phyloP scores from a whole-genome alignment of 2,113 vertebrate species.

The Puffinus mauretanicus region DNA sequence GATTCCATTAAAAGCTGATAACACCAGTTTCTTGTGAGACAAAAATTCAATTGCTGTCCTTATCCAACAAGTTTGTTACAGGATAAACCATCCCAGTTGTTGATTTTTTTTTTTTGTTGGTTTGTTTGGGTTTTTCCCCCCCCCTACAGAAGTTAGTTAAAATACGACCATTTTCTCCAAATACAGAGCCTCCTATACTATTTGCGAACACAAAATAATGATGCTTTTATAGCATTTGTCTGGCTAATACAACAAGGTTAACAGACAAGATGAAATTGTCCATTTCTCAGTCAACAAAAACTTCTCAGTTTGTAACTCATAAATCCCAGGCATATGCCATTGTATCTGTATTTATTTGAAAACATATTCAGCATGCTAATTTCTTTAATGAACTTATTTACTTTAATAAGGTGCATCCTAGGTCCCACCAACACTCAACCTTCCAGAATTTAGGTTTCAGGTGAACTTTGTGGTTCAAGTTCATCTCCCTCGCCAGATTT shows the following conservation, averaged over 20 bases:
- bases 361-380: neutral
- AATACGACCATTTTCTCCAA: neutral
- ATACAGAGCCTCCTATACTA: neutral
- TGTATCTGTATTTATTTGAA: neutral
- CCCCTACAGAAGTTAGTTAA: neutral
- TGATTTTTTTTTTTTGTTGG: too few relatives aligned
- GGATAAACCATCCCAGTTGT: neutral
- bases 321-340: neutral
- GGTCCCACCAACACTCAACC: neutral
- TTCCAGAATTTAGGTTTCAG: neutral
- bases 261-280: neutral
- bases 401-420: neutral
- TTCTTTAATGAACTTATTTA: neutral
- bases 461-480: neutral
- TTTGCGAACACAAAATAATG: neutral
- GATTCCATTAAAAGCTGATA: neutral
- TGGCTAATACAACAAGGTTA: neutral
- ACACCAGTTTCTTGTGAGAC: neutral
- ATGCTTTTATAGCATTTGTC: neutral
- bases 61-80: neutral
- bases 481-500: neutral
- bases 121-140: neutral
- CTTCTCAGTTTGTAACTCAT: neutral
- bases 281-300: neutral
- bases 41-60: constrained; percentile 5